Conservation (phyloP, 2,113 vertebrate species). For the Dendrocopos noguchii region DNA sequence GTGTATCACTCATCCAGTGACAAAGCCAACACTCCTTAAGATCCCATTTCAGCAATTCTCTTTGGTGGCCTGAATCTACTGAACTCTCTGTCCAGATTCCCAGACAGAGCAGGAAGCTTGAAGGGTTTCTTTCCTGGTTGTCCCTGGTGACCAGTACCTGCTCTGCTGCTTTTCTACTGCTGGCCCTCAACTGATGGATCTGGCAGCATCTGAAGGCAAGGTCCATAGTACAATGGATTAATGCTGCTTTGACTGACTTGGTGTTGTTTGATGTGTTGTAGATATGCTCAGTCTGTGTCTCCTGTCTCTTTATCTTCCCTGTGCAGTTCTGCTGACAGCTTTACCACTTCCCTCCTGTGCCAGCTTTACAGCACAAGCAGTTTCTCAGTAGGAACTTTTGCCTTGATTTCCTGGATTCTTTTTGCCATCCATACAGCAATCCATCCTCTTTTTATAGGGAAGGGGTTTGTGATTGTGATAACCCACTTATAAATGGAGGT, state of each 20-base stretch:
- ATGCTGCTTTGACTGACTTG: constrained; percentile 47
- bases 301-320: constrained; percentile 56
- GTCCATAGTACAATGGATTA: constrained; percentile 56
- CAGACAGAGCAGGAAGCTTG: background rate
- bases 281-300: constrained; percentile 13
- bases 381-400: background rate
- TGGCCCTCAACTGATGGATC: background rate
- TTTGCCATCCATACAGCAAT: background rate
- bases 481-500: background rate
- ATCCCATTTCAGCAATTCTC: background rate
- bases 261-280: constrained; percentile 49
- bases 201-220: background rate
- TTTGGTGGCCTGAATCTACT: background rate
- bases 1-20: background rate
- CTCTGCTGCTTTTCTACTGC: background rate
- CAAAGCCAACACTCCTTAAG: background rate
- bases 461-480: background rate
- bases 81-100: background rate
- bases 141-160: background rate
- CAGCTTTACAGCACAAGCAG: background rate
- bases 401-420: background rate
- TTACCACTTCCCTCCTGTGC: background rate
- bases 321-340: constrained; percentile 22
- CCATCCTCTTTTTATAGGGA: background rate
- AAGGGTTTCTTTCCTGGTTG: background rate